Evolutionary conservation across 2,888 invertebrate genomes (phyloP).

Genomic region (Leucania comma): DNA sequence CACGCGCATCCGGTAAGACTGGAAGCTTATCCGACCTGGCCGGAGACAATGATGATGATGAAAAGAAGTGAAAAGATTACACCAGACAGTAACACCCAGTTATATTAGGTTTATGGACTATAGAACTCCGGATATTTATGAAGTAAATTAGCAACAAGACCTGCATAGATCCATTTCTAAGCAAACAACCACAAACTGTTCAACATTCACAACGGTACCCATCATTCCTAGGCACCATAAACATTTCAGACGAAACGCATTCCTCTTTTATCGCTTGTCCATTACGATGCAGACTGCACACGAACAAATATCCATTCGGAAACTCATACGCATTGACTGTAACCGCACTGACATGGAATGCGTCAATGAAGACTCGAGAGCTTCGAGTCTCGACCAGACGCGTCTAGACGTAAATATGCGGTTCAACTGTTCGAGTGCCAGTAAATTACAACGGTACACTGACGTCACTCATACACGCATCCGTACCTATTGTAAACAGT

Average conservation of each 20-base stretch:
- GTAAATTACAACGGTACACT: constrained; percentile 67
- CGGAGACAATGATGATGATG: neutral
- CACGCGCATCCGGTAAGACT: no score
- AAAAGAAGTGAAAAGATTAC: neutral
- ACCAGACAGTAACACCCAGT: neutral
- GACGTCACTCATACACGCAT: constrained; percentile 69
- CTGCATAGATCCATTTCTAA: constrained; percentile 9
- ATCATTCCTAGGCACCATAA: constrained; percentile 26
- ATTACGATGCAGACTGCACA: constrained; percentile 56
- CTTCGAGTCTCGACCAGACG: constrained; percentile 38
- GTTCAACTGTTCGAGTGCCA: constrained; percentile 45
- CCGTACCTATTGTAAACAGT: constrained; percentile 77
- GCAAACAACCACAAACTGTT: constrained; percentile 23
- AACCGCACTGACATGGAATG: constrained; percentile 46
- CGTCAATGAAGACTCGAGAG: constrained; percentile 37
- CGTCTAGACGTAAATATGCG: constrained; percentile 45
- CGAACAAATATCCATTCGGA: constrained; percentile 45
- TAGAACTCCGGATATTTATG: neutral
- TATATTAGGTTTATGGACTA: neutral
- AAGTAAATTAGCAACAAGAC: constrained; percentile 13
- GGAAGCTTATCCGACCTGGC: no score
- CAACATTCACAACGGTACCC: constrained; percentile 47
- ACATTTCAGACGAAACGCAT: constrained; percentile 50
- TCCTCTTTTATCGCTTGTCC: constrained; percentile 64
- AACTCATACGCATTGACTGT: constrained; percentile 32